Evolutionary conservation across 2,797 vertebrate species (phyloP), one percentile per base, ranked within the genome.

Genomic region (Furcifer pardalis): DNA sequence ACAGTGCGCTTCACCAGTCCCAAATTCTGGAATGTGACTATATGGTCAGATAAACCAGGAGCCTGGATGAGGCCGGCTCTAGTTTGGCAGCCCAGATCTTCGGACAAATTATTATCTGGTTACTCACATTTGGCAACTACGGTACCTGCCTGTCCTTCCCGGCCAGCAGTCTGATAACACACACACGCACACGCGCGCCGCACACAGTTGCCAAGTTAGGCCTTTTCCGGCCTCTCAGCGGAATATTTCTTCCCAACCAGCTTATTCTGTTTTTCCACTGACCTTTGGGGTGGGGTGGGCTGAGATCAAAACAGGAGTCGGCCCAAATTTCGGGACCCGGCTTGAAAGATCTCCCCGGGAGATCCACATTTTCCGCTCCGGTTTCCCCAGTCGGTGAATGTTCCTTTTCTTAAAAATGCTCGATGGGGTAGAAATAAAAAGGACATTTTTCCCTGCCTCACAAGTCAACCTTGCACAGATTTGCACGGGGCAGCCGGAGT

Each of bases 121-220:
- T 72, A 68, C 40, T 79, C 88, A 42, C 46, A 2, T 62, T 84
- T 81, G 82, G 82, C 82, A 73, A 35, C 52, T 59, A n/a, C n/a
- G n/a, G n/a, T n/a, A 6, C 79, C 59, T 66, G 63, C 30, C 42
- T 65, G 32, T 13, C 76, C 44, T 30, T 35, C 25, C 35, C 30
- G 74, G 49, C 66, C 82, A 72, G n/a, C 44, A 44, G 5, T 44
- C 32, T 17, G 62, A 19, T 66, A 5, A 35, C 35, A 63, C 68
- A 49, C n/a, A 4, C 13, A 25, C 27, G 8, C 72, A 49, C 44
- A 66, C 35, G 13, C 52, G 4, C 37, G 4, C 27, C 3, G 40
- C 19, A 23, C 19, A 1, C 17, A 10, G 46, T 49, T 49, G 2
- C 30, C 8, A 27, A 40, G 37, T 27, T 35, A 23, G n/a, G 40